These are phyloP conservation scores for Eclectus roratus DNA, from an alignment of 2,113 vertebrate genomes.

Conservation along the genomic window DNA sequence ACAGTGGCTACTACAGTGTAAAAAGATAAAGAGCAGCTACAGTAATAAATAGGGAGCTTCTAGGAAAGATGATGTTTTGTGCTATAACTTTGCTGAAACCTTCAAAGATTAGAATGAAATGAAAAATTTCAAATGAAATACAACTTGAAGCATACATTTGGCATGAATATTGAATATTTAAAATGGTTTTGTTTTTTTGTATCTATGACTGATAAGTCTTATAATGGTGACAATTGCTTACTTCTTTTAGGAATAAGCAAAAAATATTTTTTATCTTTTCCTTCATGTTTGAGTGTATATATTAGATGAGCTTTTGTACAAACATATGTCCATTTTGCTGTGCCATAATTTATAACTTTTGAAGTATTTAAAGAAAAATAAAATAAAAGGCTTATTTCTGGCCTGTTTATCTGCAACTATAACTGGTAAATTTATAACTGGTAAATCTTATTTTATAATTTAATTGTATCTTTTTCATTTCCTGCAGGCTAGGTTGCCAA, in stretches of 20 bases:
- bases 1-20: constrained; percentile 53
- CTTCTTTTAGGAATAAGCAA: background rate
- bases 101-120: constrained; percentile 30
- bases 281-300: background rate
- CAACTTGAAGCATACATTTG: constrained; percentile 3
- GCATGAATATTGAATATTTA: constrained; percentile 46
- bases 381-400: background rate
- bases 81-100: background rate
- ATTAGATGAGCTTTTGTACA: background rate
- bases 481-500: background rate
- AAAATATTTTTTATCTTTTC: background rate
- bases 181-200: constrained; percentile 32
- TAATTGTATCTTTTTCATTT: constrained; percentile 24
- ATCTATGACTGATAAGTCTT: constrained; percentile 43
- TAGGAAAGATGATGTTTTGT: background rate
- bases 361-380: background rate
- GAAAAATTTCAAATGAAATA: constrained; percentile 6
- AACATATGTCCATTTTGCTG: background rate
- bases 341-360: background rate
- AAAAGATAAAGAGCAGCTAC: constrained; percentile 50
- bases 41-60: constrained; percentile 17
- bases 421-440: background rate
- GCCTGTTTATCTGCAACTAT: background rate
- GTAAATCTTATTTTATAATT: background rate
- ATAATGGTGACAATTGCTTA: constrained; percentile 52